phyloP scores from a whole-genome alignment of 2,113 vertebrate species.

The Onychorhynchus coronatus region DNA sequence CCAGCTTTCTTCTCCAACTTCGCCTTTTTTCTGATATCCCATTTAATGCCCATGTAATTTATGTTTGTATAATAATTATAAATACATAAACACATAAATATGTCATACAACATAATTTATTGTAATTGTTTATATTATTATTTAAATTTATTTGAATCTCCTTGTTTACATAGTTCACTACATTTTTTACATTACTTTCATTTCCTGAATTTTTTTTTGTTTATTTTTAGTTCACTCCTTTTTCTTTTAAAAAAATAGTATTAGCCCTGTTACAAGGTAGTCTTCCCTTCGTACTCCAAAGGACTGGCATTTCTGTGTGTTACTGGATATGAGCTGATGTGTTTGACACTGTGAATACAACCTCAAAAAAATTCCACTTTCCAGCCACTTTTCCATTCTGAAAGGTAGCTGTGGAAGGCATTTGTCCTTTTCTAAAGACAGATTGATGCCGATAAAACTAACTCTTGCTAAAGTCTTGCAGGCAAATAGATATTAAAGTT shows the following conservation, averaged over 20 bases:
- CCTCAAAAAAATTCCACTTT: background rate
- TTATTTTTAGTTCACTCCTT: background rate
- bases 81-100: background rate
- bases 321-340: slow-evolving; percentile 31
- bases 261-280: background rate
- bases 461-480: background rate
- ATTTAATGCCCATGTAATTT: background rate
- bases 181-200: background rate
- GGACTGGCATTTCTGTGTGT: slow-evolving; percentile 12
- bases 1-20: background rate
- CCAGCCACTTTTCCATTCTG: background rate
- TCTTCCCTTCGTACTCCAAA: background rate
- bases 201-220: background rate
- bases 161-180: background rate
- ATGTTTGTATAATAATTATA: background rate
- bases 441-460: background rate
- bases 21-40: background rate
- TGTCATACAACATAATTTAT: background rate
- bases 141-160: background rate
- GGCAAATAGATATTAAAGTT: background rate
- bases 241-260: background rate
- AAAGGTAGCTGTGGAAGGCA: background rate
- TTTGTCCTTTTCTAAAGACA: background rate
- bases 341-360: background rate
- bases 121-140: background rate